These are phyloP conservation scores for Laodelphax striatellus DNA, from an alignment of 1,140 invertebrate genomes.

Conservation along the genomic window DNA sequence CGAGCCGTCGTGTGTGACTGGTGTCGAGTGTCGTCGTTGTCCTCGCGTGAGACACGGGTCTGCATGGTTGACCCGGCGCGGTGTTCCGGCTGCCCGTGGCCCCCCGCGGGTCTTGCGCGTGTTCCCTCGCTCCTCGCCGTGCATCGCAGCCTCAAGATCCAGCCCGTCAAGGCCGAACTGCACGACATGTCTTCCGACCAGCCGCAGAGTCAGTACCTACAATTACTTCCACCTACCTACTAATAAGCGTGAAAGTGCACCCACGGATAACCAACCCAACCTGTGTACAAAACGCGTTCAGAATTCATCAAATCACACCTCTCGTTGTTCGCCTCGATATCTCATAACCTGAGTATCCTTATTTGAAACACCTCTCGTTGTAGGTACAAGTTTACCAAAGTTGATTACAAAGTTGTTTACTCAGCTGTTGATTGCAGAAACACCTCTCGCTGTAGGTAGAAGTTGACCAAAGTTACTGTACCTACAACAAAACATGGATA, in stretches of 20 bases:
- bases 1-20: neutral
- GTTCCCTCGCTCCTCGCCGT: constrained; percentile 19
- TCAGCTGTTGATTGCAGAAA: no score
- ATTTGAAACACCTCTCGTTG: no score
- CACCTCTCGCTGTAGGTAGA: no score
- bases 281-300: no score
- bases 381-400: no score
- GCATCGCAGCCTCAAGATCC: constrained; percentile 31
- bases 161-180: constrained; percentile 31
- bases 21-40: neutral
- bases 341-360: no score
- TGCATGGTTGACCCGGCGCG: constrained; percentile 8
- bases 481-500: no score
- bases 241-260: neutral
- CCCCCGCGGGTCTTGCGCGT: constrained; percentile 13
- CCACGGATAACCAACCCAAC: no score
- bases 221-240: neutral
- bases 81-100: constrained; percentile 8
- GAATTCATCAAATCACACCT: no score
- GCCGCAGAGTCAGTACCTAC: constrained; percentile 34
- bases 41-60: neutral
- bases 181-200: constrained; percentile 36
- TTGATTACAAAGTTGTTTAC: no score
- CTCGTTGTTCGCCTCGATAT: no score
- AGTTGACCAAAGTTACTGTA: no score